Conservation (phyloP, 2,888 invertebrate genomes). For the Minunthozetes semirufus region DNA sequence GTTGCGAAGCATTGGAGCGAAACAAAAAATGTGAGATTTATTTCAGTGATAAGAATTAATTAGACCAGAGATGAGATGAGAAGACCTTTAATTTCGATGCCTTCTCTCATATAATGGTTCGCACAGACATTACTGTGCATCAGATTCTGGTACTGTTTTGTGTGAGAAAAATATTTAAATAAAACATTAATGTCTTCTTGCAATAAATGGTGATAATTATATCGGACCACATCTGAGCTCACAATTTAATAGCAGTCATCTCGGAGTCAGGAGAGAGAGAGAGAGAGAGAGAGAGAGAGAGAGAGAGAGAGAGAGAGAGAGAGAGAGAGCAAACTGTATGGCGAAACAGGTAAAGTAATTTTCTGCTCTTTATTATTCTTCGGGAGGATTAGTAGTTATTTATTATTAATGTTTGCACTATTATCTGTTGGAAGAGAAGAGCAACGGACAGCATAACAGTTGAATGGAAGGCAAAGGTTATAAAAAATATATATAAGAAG, state of each 20-base stretch:
- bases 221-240: background rate
- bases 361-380: constrained; percentile 24
- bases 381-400: constrained; percentile 1
- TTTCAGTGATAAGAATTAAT: constrained; percentile 10
- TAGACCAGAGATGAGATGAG: background rate
- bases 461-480: constrained; percentile 15
- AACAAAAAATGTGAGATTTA: constrained; percentile 2
- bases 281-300: background rate
- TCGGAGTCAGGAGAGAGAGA: background rate
- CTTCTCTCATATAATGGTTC: too few species aligned
- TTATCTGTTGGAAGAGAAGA: background rate
- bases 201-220: constrained; percentile 25
- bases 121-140: background rate
- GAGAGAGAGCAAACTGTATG: background rate
- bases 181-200: constrained; percentile 5
- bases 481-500: background rate
- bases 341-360: background rate
- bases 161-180: constrained; percentile 20
- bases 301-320: background rate
- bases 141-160: background rate
- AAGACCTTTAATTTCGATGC: background rate
- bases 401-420: constrained; percentile 5
- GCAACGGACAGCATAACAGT: background rate
- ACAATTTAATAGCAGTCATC: background rate
- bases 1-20: background rate